phyloP scores from a whole-genome alignment of 2,113 vertebrate species.

The Cottus gobio region DNA sequence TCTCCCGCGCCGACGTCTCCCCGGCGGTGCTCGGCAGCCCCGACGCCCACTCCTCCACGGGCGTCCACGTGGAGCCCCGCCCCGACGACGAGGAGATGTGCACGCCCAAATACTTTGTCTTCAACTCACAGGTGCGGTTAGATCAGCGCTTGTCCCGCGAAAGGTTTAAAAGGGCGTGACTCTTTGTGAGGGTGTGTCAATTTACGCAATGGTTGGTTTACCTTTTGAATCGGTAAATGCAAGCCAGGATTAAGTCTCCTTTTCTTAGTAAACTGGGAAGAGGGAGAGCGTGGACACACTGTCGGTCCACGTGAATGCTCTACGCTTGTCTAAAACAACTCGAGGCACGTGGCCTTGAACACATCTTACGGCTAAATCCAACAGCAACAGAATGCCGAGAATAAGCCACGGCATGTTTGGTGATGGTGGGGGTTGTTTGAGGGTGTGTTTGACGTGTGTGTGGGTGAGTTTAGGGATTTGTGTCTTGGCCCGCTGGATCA shows the following conservation, averaged over 20 bases:
- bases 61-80: slow-evolving; percentile 84
- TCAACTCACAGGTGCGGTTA: slow-evolving; percentile 92
- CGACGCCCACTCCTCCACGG: slow-evolving; percentile 60
- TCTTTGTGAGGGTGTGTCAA: not conserved
- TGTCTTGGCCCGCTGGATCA: not conserved
- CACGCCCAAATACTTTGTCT: slow-evolving; percentile 93
- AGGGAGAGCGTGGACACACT: not conserved
- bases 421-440: slow-evolving; percentile 13
- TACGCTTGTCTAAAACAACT: not conserved
- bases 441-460: slow-evolving; percentile 23
- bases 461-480: slow-evolving; percentile 12
- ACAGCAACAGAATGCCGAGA: not conserved
- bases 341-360: not conserved
- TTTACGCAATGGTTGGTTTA: not conserved
- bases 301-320: not conserved
- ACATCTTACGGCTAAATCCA: not conserved
- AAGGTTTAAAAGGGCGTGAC: not conserved
- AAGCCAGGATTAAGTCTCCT: no score
- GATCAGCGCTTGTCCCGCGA: not conserved
- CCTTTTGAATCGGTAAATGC: not conserved
- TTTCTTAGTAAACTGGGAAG: not conserved
- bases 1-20: slow-evolving; percentile 77
- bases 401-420: slow-evolving; percentile 35
- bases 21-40: slow-evolving; percentile 64
- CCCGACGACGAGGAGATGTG: slow-evolving; percentile 85